These are phyloP conservation scores for Pegea sp. DNA, from an alignment of 23 tunicate species.

Conservation along the genomic window DNA sequence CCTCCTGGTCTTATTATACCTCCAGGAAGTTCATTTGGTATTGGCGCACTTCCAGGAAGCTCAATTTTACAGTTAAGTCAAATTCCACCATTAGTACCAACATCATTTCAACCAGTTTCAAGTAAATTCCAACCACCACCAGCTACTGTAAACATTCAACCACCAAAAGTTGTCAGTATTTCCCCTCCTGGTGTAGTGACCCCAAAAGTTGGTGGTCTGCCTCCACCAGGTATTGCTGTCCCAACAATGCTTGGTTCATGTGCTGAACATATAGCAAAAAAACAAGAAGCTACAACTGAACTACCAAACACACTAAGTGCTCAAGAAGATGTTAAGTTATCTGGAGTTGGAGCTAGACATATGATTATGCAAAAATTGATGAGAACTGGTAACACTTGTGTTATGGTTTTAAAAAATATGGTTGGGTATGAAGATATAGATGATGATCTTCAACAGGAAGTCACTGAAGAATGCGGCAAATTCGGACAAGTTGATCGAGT, in stretches of 20 bases:
- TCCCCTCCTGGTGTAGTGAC: slow-evolving; percentile 45
- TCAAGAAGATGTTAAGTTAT: slow-evolving; percentile 41
- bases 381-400: slow-evolving; percentile 22
- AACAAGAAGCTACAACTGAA: slow-evolving; percentile 26
- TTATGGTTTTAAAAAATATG: slow-evolving; percentile 60
- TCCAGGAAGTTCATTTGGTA: slow-evolving; percentile 49
- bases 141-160: slow-evolving; percentile 14
- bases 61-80: slow-evolving; percentile 1
- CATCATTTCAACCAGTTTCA: slow-evolving; percentile 4
- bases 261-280: too few relatives aligned
- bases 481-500: slow-evolving; percentile 59
- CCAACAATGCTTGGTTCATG: neutral
- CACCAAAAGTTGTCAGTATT: slow-evolving; percentile 6
- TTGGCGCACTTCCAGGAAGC: slow-evolving; percentile 6
- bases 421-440: slow-evolving; percentile 21
- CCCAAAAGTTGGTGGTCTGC: slow-evolving; percentile 11
- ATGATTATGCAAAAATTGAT: slow-evolving; percentile 63
- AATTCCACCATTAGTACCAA: slow-evolving; percentile 1
- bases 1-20: slow-evolving; percentile 65
- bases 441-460: slow-evolving; percentile 61
- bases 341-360: slow-evolving; percentile 42
- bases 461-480: slow-evolving; percentile 79
- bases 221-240: slow-evolving; percentile 2
- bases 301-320: slow-evolving; percentile 58
- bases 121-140: neutral